Conservation (phyloP, 2,888 invertebrate species). For the Machimus rusticus region DNA sequence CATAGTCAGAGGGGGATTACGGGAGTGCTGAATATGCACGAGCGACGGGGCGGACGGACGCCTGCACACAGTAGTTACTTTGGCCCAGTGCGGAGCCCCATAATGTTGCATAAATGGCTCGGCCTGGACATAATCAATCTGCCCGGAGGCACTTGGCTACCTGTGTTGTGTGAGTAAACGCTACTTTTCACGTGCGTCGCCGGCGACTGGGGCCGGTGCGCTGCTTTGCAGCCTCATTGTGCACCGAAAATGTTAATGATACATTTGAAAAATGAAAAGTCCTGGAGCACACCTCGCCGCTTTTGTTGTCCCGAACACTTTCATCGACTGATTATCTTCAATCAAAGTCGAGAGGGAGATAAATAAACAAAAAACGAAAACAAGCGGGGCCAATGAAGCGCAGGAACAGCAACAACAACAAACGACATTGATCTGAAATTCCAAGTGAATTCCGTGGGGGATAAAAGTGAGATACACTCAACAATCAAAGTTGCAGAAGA, state of each 20-base stretch:
- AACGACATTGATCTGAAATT: slow-evolving; percentile 35
- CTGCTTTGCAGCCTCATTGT: background rate
- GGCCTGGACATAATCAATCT: slow-evolving; percentile 17
- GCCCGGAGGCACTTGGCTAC: slow-evolving; percentile 22
- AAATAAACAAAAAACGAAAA: background rate
- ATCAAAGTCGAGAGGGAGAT: background rate
- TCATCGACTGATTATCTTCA: slow-evolving; percentile 17
- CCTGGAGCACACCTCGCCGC: background rate
- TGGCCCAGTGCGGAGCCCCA: background rate
- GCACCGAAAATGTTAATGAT: background rate
- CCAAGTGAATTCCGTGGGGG: slow-evolving; percentile 39
- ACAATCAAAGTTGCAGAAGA: slow-evolving; percentile 36
- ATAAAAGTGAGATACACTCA: slow-evolving; percentile 38
- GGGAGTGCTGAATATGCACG: background rate
- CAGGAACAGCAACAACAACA: background rate
- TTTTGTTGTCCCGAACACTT: background rate
- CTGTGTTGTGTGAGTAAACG: slow-evolving; percentile 20
- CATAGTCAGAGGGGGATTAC: background rate
- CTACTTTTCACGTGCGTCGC: background rate
- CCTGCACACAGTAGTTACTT: background rate
- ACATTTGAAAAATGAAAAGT: background rate
- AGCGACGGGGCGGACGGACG: background rate
- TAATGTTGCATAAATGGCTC: slow-evolving; percentile 1
- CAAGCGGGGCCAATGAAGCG: background rate
- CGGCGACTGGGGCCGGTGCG: background rate